A percentile compares a stretch with the other conserved stretches of the same genome.
These are phyloP conservation scores for Podabrus alpinus DNA, from an alignment of 2,888 invertebrate species.

Conservation along the genomic window DNA sequence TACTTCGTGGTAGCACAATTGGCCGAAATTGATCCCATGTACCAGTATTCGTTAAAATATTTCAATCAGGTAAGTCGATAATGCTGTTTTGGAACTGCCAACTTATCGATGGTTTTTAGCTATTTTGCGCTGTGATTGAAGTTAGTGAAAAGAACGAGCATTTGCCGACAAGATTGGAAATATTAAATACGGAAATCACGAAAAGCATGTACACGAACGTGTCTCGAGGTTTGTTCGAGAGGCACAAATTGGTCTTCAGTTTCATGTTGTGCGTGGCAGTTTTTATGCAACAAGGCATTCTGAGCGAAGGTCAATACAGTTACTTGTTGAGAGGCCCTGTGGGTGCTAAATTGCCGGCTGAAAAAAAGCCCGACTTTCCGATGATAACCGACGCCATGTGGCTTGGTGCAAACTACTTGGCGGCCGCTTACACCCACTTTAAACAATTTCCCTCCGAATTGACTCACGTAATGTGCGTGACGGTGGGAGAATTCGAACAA, in stretches of 20 bases:
- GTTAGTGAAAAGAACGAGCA: slow-evolving; percentile 70
- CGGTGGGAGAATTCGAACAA: slow-evolving; percentile 65
- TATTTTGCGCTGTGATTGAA: slow-evolving; percentile 82
- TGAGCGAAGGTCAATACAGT: slow-evolving; percentile 71
- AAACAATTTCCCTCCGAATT: slow-evolving; percentile 60
- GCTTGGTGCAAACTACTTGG: slow-evolving; percentile 68
- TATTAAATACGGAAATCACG: slow-evolving; percentile 77
- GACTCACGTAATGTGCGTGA: slow-evolving; percentile 60
- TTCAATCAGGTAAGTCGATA: slow-evolving; percentile 67
- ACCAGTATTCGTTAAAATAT: slow-evolving; percentile 91
- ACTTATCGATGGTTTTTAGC: slow-evolving; percentile 57
- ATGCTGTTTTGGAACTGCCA: background rate
- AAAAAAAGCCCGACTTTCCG: slow-evolving; percentile 65
- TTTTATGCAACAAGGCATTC: slow-evolving; percentile 64
- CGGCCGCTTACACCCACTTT: slow-evolving; percentile 63
- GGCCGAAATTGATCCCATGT: slow-evolving; percentile 93
- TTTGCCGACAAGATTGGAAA: slow-evolving; percentile 69
- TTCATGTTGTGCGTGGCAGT: slow-evolving; percentile 82
- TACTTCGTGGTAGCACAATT: slow-evolving; percentile 90
- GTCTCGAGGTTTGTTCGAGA: slow-evolving; percentile 87
- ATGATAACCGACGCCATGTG: slow-evolving; percentile 71
- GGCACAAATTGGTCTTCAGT: slow-evolving; percentile 87
- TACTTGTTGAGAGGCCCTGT: slow-evolving; percentile 78
- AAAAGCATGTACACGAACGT: slow-evolving; percentile 84
- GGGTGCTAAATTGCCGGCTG: slow-evolving; percentile 58